Percentiles rank a stretch among this genome's conserved stretches.
Conservation (phyloP, 1,140 invertebrate species). For the Diorhabda elongata region DNA sequence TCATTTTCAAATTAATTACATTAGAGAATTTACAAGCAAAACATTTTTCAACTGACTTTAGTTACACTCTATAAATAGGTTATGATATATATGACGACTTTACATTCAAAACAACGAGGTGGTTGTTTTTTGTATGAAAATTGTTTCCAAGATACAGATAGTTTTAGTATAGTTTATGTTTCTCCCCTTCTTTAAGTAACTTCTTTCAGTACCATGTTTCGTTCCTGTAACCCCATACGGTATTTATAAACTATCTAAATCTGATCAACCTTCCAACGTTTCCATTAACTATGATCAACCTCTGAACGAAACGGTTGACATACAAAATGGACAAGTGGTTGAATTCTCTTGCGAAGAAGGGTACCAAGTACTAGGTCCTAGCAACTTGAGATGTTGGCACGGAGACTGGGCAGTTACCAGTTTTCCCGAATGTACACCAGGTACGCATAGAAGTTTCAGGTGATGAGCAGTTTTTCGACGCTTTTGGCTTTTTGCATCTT, state of each 20-base stretch:
- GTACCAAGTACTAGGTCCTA: conserved; percentile 65
- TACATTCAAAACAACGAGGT: too few species aligned
- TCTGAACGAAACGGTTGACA: conserved; percentile 54
- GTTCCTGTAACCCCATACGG: conserved; percentile 61
- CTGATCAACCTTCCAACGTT: conserved; percentile 34
- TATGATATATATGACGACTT: too few species aligned
- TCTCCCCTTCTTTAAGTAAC: background rate
- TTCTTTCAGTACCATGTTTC: conserved; percentile 61
- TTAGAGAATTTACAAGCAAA: too few species aligned
- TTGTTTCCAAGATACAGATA: too few species aligned
- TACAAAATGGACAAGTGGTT: conserved; percentile 60
- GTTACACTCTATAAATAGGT: too few species aligned
- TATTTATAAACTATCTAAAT: conserved; percentile 55
- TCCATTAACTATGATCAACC: conserved; percentile 37
- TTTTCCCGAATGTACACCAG: conserved; percentile 71
- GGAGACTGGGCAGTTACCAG: conserved; percentile 72
- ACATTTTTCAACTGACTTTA: too few species aligned
- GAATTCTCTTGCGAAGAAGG: conserved; percentile 64
- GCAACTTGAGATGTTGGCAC: conserved; percentile 68
- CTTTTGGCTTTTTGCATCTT: background rate
- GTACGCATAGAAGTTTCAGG: conserved; percentile 45
- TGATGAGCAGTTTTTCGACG: conserved; percentile 7
- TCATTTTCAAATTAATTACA: too few species aligned
- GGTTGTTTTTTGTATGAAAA: too few species aligned
- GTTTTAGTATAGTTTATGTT: too few species aligned